Evolutionary conservation across 2,113 vertebrate species (phyloP).

Genomic region (Amblyopsis rosae): DNA sequence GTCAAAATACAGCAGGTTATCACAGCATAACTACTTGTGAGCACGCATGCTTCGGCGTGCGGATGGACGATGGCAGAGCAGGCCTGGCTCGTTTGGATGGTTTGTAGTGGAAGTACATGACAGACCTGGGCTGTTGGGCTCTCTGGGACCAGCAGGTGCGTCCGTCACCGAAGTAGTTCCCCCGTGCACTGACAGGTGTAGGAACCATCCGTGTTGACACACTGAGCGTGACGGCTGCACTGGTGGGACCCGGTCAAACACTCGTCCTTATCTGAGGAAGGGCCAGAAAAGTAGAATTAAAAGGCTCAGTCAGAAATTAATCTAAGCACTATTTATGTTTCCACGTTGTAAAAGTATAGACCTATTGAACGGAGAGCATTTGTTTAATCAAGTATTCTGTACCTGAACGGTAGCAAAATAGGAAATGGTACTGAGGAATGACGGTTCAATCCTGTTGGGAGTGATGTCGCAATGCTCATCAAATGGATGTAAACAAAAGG

Average conservation of each 20-base stretch:
- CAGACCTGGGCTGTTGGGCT: slow-evolving; percentile 53
- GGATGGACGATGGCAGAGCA: slow-evolving; percentile 12
- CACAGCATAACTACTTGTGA: background rate
- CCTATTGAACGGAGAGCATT: too few relatives aligned
- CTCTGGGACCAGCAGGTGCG: slow-evolving; percentile 68
- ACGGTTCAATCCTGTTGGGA: slow-evolving; percentile 39
- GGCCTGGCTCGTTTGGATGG: slow-evolving; percentile 59
- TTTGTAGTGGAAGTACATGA: slow-evolving; percentile 70
- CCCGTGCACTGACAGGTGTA: slow-evolving; percentile 68
- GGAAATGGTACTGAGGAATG: too few relatives aligned
- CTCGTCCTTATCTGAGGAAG: slow-evolving; percentile 63
- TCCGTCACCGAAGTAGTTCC: slow-evolving; percentile 60
- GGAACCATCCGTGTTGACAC: slow-evolving; percentile 72
- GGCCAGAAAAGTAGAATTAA: slow-evolving; percentile 7
- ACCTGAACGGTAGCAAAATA: too few relatives aligned
- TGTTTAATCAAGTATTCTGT: too few relatives aligned
- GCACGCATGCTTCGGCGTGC: background rate
- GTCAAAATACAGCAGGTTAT: background rate
- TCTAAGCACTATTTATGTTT: background rate
- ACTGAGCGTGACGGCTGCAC: slow-evolving; percentile 66
- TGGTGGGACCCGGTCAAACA: slow-evolving; percentile 67
- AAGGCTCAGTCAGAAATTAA: background rate
- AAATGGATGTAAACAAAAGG: slow-evolving; percentile 57
- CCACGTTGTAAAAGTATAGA: background rate
- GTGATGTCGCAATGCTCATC: slow-evolving; percentile 57